Base-by-base conservation (phyloP, 92 coral and sea anemone species). In the Porites cylindrica region DNA sequence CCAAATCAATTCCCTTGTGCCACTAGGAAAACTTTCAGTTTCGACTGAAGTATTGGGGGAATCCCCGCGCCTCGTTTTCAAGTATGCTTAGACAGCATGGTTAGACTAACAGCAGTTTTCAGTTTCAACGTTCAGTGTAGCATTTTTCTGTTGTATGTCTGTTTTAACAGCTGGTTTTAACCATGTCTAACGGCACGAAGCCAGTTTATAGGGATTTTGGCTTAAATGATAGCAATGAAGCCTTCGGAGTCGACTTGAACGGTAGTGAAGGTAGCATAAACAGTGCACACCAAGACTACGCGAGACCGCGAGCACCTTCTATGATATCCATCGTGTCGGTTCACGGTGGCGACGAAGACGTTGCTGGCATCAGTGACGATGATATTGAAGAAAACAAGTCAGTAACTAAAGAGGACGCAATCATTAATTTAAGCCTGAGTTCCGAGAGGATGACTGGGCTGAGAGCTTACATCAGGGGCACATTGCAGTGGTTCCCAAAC, bases 401-500 rank as follows among this genome's bases (percentile, higher is more conserved):
- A 23, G 24, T 23, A 23, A 23, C 24, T 23, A 23, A 23, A 23
- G 24, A 23, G 24, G 24, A 23, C 24, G 24, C 24, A 23, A 23
- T 23, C 24, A 23, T 23, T 23, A 23, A 23, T 23, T 23, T 23
- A 23, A 23, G 24, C 24, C 24, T 23, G 24, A 23, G 24, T 23
- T 23, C 24, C 24, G 24, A 23, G 24, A 23, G 24, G 24, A 0
- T 93, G 38, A n/a, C 21, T 8, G 66, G 29, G 17, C 70, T 93
- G 71, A 83, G 67, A 0, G 12, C 51, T 21, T 91, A 83, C 50
- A 92, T 93, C 5, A 64, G 85, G n/a, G 1, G 77, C 3, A 88
- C 94, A 6, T 72, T 80, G 10, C 92, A 85, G 77, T 87, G 96
- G 90, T 84, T 81, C 16, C 96, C 96, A 3, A 18, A 68, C 6